A percentile compares a stretch with the other conserved stretches of the same genome.
phyloP scores from a whole-genome alignment of 2,888 invertebrate species.

The Acronicta psi region DNA sequence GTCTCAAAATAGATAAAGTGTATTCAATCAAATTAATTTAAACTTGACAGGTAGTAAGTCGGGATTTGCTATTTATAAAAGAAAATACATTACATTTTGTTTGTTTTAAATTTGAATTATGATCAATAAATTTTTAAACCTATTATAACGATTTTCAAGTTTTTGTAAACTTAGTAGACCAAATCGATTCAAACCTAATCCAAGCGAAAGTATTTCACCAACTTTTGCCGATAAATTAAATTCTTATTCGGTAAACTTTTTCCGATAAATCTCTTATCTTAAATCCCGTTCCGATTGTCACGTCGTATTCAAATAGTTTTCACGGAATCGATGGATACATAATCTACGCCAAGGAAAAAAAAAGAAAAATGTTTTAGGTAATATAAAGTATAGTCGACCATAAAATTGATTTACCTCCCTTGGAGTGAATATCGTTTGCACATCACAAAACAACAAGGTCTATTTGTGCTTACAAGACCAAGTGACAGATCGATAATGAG shows the following conservation, averaged over 20 bases:
- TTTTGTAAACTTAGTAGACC: slow-evolving; percentile 1
- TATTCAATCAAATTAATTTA: too few species aligned
- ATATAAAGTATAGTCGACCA: too few species aligned
- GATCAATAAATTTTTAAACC: neutral
- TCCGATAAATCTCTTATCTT: slow-evolving; percentile 14
- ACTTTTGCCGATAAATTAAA: slow-evolving; percentile 29
- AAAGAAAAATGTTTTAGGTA: too few species aligned
- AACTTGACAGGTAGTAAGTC: too few species aligned
- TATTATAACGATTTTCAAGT: neutral
- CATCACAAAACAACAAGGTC: too few species aligned
- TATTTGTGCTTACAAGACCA: too few species aligned
- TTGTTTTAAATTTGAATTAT: neutral
- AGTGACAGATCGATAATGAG: too few species aligned
- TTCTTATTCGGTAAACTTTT: slow-evolving; percentile 14
- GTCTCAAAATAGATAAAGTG: too few species aligned
- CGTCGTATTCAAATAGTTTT: slow-evolving; percentile 11
- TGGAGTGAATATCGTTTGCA: too few species aligned
- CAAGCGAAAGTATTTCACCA: slow-evolving; percentile 5
- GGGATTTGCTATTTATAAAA: too few species aligned
- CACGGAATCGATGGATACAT: neutral
- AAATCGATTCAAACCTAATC: slow-evolving; percentile 14
- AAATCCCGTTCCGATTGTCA: slow-evolving; percentile 1
- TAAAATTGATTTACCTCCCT: too few species aligned
- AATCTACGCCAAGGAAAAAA: neutral
- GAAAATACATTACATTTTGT: too few species aligned